Evolutionary conservation across 2,797 vertebrate genomes (phyloP).

Genomic region (Amblyraja radiata): DNA sequence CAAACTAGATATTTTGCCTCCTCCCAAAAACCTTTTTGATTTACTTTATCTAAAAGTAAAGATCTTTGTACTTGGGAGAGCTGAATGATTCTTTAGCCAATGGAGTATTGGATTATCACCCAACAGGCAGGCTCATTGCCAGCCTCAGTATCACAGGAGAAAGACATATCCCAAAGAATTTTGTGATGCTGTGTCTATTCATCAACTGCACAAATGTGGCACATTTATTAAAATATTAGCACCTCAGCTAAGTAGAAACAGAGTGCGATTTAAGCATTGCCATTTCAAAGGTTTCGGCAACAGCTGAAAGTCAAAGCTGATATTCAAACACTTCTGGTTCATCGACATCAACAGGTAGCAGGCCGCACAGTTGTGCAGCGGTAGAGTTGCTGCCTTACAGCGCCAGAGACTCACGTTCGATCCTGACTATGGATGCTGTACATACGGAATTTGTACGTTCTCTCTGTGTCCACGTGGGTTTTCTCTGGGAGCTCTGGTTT

Average conservation of each 20-base stretch:
- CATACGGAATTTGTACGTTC: too few relatives aligned
- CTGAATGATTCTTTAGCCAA: background rate
- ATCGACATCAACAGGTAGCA: background rate
- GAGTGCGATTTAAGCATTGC: background rate
- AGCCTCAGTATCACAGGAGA: background rate
- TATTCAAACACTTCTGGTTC: background rate
- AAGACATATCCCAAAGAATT: background rate
- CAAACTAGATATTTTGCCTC: background rate
- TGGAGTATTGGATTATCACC: background rate
- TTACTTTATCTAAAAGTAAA: background rate
- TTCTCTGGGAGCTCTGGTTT: too few relatives aligned
- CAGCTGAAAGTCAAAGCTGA: background rate
- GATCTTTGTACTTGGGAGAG: background rate
- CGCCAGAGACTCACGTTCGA: too few relatives aligned
- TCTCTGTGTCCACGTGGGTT: too few relatives aligned
- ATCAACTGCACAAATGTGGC: background rate
- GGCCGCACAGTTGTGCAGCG: background rate
- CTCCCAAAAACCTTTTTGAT: background rate
- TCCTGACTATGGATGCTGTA: too few relatives aligned
- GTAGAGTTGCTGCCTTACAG: too few relatives aligned
- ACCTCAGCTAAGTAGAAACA: background rate
- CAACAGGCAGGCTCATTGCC: too few relatives aligned
- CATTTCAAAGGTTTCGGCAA: background rate
- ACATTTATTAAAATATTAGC: background rate
- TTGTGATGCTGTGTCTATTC: background rate